phyloP scores from a whole-genome alignment of 2,888 invertebrate genomes.

The Lycophotia porphyrea region DNA sequence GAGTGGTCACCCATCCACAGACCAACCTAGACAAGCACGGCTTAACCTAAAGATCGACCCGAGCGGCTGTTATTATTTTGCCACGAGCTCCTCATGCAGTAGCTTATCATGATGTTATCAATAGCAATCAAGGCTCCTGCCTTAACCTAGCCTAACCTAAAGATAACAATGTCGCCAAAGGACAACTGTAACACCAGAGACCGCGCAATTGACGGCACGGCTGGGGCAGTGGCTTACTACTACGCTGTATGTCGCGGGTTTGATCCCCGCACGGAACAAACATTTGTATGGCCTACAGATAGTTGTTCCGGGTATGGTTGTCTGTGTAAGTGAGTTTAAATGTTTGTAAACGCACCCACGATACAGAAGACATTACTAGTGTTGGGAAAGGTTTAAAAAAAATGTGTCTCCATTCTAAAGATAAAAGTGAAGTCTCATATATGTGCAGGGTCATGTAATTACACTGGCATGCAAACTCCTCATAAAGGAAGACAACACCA shows the following conservation, averaged over 20 bases:
- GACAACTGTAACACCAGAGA: neutral
- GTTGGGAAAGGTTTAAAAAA: too few relatives aligned
- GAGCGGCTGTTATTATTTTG: too few relatives aligned
- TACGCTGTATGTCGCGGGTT: neutral
- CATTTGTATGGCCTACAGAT: neutral
- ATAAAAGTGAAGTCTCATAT: neutral
- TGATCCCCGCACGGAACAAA: neutral
- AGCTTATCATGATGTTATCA: too few relatives aligned
- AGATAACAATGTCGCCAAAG: too few relatives aligned
- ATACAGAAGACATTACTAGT: too few relatives aligned
- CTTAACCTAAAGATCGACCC: too few relatives aligned
- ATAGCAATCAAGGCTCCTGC: neutral
- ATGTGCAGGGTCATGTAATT: neutral
- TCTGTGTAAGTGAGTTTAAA: neutral
- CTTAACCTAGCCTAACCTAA: too few relatives aligned
- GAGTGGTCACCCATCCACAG: too few relatives aligned
- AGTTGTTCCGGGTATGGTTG: neutral
- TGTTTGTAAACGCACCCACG: neutral
- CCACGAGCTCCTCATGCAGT: too few relatives aligned
- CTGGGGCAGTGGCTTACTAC: neutral
- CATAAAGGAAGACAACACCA: neutral
- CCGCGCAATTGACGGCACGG: too few relatives aligned
- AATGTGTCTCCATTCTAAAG: neutral
- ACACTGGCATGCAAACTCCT: neutral
- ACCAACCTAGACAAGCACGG: too few relatives aligned